These are phyloP conservation scores for Aplodontia rufa DNA, from an alignment of 2,113 vertebrate genomes.

Conservation along the genomic window DNA sequence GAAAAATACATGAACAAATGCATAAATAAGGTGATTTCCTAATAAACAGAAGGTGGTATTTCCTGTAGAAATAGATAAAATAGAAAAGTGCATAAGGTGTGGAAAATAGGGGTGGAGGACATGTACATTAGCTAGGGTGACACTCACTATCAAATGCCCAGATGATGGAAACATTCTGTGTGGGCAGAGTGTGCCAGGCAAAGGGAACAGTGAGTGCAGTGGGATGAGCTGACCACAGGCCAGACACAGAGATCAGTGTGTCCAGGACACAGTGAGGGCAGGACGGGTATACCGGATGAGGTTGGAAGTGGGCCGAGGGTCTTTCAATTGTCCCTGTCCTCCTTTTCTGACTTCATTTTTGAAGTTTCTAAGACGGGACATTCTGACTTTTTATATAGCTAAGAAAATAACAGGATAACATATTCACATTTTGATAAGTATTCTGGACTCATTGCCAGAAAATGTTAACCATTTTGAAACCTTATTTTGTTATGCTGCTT, in stretches of 20 bases:
- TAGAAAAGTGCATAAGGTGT: neutral
- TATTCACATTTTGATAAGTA: neutral
- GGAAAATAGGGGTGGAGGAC: too few relatives aligned
- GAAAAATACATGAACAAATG: neutral
- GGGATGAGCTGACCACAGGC: neutral
- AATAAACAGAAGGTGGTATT: neutral
- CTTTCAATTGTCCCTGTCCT: neutral
- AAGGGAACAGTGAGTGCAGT: neutral
- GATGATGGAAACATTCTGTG: neutral
- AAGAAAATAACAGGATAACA: neutral
- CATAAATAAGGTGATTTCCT: neutral
- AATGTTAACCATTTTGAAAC: rapidly evolving
- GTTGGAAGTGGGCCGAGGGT: neutral
- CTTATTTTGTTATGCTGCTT: neutral
- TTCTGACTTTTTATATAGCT: neutral
- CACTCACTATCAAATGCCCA: neutral
- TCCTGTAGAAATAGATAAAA: neutral
- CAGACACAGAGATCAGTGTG: neutral
- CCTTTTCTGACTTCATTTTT: neutral
- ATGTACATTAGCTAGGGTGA: neutral
- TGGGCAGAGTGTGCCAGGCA: neutral
- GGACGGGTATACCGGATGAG: neutral
- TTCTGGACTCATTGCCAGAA: neutral
- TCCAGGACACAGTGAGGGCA: neutral
- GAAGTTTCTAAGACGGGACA: neutral